Evolutionary conservation across 2,797 vertebrate species (phyloP).

Genomic region (Gymnocypris eckloni): DNA sequence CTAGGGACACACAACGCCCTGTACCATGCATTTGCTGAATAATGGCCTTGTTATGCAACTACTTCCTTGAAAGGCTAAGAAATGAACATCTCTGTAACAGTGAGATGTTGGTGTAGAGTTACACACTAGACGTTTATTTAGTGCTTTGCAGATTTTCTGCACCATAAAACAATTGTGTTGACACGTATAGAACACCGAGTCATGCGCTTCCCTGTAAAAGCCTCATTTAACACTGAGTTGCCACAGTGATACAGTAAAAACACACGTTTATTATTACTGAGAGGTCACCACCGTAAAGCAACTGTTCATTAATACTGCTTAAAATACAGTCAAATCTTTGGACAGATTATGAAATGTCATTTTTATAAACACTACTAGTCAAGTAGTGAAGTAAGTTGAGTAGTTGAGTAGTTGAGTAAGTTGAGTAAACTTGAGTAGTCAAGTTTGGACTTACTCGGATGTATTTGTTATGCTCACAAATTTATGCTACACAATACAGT

Average conservation of each 20-base stretch:
- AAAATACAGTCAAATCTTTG: background rate
- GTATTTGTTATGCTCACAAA: background rate
- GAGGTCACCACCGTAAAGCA: background rate
- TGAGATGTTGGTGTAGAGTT: background rate
- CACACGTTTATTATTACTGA: background rate
- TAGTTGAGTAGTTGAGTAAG: too few relatives aligned
- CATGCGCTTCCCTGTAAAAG: constrained; percentile 1
- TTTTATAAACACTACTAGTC: background rate
- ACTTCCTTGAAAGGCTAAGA: background rate
- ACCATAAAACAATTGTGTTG: background rate
- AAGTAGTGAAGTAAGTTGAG: background rate
- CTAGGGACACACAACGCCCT: background rate
- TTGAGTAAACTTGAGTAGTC: too few relatives aligned
- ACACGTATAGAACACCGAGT: background rate
- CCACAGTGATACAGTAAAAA: background rate
- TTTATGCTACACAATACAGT: background rate
- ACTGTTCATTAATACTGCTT: background rate
- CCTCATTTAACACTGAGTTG: background rate
- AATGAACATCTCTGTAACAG: background rate
- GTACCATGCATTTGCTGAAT: background rate
- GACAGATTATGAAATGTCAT: background rate
- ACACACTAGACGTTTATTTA: background rate
- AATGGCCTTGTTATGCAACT: background rate
- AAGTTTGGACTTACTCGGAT: background rate
- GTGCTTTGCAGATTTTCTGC: background rate